A percentile compares a stretch with the other conserved stretches of the same genome.
These are phyloP conservation scores for Strongylocentrotus purpuratus DNA, from an alignment of 35 echinoderm and acorn worm genomes.

Conservation along the genomic window DNA sequence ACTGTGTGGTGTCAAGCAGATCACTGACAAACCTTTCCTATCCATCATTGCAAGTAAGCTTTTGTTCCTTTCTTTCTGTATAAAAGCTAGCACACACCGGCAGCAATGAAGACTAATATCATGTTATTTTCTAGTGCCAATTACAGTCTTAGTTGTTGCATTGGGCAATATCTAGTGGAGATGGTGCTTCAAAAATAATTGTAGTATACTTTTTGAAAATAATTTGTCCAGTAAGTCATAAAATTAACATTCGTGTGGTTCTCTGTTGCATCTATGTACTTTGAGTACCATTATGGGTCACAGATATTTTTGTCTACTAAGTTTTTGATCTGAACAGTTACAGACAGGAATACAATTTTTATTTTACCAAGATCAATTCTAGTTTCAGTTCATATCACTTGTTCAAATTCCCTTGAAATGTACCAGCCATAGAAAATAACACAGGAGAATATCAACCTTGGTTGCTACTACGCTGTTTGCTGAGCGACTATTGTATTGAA, in stretches of 20 bases:
- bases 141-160: neutral
- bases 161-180: neutral
- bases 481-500: neutral
- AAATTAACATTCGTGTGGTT: too few relatives aligned
- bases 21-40: constrained; percentile 91
- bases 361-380: too few relatives aligned
- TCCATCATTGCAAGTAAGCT: constrained; percentile 84
- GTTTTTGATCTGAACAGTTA: too few relatives aligned
- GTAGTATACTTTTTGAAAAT: too few relatives aligned
- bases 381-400: too few relatives aligned
- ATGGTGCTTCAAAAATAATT: too few relatives aligned
- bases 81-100: neutral
- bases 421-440: neutral
- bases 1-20: constrained; percentile 73
- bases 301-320: too few relatives aligned
- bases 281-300: too few relatives aligned
- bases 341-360: too few relatives aligned
- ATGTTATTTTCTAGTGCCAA: neutral
- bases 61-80: neutral
- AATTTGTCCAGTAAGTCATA: too few relatives aligned
- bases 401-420: neutral
- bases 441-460: neutral
- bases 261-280: too few relatives aligned
- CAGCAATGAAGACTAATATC: neutral
- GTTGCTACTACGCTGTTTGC: neutral